These are phyloP conservation scores for Neoascia interrupta DNA, from an alignment of 2,888 invertebrate species.

Conservation along the genomic window DNA sequence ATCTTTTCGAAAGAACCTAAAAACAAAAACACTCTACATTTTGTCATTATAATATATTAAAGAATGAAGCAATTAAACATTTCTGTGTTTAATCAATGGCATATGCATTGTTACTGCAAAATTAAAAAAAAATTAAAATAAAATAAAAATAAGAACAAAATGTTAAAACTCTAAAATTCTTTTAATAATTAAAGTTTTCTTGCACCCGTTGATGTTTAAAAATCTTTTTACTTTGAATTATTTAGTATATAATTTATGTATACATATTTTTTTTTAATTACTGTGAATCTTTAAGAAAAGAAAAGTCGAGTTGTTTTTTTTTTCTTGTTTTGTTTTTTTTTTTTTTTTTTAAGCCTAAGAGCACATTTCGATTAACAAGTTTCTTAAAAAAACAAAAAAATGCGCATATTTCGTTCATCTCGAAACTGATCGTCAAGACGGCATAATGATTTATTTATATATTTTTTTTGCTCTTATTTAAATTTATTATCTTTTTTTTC, in stretches of 20 bases:
- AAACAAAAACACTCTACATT: no score
- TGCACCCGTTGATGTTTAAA: conserved; percentile 56
- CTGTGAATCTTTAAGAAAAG: conserved; percentile 61
- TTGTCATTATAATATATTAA: conserved; percentile 6
- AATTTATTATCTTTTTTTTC: conserved; percentile 63
- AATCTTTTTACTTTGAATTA: no score
- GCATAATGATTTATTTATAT: conserved; percentile 71
- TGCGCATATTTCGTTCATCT: conserved; percentile 70
- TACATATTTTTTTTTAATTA: conserved; percentile 48
- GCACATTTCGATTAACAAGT: conserved; percentile 66
- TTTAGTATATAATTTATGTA: conserved; percentile 32
- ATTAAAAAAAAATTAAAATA: conserved; percentile 45
- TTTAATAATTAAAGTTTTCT: conserved; percentile 39
- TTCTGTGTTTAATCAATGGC: no score
- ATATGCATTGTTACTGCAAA: no score
- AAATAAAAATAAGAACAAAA: conserved; percentile 19
- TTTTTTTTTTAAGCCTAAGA: conserved; percentile 61
- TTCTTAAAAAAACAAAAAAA: conserved; percentile 51
- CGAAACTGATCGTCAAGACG: conserved; percentile 72
- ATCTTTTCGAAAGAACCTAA: no score
- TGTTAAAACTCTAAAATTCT: not conserved
- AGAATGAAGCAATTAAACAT: no score
- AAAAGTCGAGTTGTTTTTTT: conserved; percentile 56
- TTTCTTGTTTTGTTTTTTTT: conserved; percentile 20
- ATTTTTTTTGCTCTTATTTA: conserved; percentile 61